phyloP scores from a whole-genome alignment of 2,113 vertebrate genomes.

The Ciconia boyciana region DNA sequence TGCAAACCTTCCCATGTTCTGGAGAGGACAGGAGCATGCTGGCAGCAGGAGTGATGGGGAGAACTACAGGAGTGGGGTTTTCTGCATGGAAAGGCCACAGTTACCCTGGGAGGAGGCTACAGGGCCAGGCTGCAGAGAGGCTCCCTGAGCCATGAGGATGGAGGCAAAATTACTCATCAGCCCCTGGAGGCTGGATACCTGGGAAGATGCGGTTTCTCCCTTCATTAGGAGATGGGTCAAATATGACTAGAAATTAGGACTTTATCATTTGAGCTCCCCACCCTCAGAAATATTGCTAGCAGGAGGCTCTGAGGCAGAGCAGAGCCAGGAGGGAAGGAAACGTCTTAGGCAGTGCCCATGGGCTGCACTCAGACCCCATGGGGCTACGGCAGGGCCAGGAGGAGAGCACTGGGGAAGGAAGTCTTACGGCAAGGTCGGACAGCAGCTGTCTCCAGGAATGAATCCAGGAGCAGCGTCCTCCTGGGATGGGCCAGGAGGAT shows the following conservation, averaged over 20 bases:
- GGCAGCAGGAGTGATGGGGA: background rate
- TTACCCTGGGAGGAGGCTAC: background rate
- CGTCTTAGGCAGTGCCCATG: background rate
- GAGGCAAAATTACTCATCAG: background rate
- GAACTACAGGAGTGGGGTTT: background rate
- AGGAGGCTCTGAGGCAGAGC: background rate
- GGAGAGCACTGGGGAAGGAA: slow-evolving; percentile 34
- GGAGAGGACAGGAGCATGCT: background rate
- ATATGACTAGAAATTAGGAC: background rate
- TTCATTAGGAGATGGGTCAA: background rate
- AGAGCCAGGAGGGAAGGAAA: slow-evolving; percentile 37
- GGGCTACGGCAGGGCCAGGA: background rate
- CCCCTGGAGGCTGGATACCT: background rate
- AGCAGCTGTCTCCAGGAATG: slow-evolving; percentile 54
- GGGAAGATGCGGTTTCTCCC: background rate
- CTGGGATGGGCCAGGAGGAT: slow-evolving; percentile 51
- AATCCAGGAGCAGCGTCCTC: slow-evolving; percentile 46
- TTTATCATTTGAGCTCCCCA: background rate
- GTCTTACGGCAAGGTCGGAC: background rate
- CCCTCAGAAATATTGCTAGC: background rate
- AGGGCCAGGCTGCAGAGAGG: background rate
- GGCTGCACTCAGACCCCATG: background rate
- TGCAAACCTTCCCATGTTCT: background rate
- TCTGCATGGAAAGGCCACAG: background rate
- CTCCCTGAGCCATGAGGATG: background rate